Conservation (phyloP, 2,113 vertebrate genomes). For the Pygoscelis antarcticus region DNA sequence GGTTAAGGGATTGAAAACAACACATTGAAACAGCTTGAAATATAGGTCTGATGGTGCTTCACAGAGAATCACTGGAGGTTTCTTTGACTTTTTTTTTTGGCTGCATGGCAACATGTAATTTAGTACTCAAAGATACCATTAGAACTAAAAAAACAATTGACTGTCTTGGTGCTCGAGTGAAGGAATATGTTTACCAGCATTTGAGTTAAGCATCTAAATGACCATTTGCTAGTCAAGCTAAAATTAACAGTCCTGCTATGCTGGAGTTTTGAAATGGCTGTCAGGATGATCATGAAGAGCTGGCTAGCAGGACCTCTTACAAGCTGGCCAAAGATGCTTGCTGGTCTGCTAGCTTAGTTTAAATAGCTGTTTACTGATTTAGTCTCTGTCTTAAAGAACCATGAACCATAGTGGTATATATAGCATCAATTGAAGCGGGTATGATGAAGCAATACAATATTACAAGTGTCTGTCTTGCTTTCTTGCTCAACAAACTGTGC, state of each 20-base stretch:
- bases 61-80: neutral
- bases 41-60: neutral
- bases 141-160: neutral
- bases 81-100: neutral
- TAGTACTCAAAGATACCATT: neutral
- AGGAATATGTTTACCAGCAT: neutral
- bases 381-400: neutral
- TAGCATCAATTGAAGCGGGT: neutral
- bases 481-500: neutral
- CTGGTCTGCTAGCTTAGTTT: neutral
- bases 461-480: neutral
- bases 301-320: neutral
- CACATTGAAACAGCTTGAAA: neutral
- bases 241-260: neutral
- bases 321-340: neutral
- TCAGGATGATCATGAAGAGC: neutral
- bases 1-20: neutral
- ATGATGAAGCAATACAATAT: neutral
- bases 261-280: neutral
- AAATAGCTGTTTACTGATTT: neutral
- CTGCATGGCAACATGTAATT: neutral
- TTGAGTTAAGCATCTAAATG: neutral
- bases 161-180: neutral
- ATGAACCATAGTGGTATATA: neutral
- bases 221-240: neutral